phyloP scores from a whole-genome alignment of 2,888 invertebrate species.

The Heliothis peltigera region DNA sequence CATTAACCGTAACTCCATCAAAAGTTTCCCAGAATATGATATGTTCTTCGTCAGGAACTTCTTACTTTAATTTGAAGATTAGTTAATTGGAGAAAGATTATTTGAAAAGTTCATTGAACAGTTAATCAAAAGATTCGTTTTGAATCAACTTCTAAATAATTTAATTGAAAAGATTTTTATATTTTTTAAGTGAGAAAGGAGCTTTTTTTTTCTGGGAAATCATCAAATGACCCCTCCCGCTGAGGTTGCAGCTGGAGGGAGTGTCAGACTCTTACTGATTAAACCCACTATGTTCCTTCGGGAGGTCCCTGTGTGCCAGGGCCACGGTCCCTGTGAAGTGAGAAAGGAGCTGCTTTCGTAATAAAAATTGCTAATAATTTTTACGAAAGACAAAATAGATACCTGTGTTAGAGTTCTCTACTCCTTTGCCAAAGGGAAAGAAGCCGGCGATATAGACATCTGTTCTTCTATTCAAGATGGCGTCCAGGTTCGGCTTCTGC shows the following conservation, averaged over 20 bases:
- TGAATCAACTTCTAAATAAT: background rate
- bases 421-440: conserved; percentile 96
- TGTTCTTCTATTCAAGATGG: conserved; percentile 91
- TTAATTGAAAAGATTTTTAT: background rate
- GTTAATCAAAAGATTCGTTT: background rate
- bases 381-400: conserved; percentile 60
- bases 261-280: too few relatives aligned
- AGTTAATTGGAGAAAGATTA: background rate
- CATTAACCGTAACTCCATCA: conserved; percentile 19
- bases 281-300: too few relatives aligned
- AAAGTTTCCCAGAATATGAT: conserved; percentile 15
- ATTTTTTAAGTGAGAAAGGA: too few relatives aligned
- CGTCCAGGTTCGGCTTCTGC: conserved; percentile 92
- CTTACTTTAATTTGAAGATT: conserved; percentile 7
- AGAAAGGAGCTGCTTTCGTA: too few relatives aligned
- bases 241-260: too few relatives aligned
- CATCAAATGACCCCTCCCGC: too few relatives aligned
- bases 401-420: conserved; percentile 95
- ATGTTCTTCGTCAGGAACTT: conserved; percentile 18
- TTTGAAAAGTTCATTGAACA: background rate
- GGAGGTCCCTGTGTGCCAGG: too few relatives aligned
- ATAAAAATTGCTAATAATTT: too few relatives aligned
- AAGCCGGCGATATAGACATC: conserved; percentile 98
- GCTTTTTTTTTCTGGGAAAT: too few relatives aligned
- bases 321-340: too few relatives aligned